Conservation (phyloP, 1,140 invertebrate genomes). For the Euwallacea fornicatus region DNA sequence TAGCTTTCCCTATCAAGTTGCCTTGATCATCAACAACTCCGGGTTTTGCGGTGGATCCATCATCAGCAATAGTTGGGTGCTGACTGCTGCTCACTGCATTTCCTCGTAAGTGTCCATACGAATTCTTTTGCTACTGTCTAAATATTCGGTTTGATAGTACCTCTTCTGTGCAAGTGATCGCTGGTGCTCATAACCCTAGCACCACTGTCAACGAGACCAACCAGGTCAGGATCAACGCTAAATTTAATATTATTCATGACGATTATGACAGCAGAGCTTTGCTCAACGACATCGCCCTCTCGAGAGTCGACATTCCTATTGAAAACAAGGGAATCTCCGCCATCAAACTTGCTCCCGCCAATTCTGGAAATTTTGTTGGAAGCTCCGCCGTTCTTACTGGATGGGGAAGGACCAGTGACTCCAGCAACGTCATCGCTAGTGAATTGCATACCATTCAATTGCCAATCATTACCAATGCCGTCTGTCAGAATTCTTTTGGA, state of each 20-base stretch:
- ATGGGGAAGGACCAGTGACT: conserved; percentile 26
- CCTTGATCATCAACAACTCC: conserved; percentile 25
- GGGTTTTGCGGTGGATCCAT: conserved; percentile 36
- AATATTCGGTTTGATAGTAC: background rate
- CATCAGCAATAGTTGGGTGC: conserved; percentile 7
- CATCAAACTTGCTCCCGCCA: conserved; percentile 21
- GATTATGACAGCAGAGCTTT: background rate
- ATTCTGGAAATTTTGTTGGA: conserved; percentile 26
- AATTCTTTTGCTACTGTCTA: background rate
- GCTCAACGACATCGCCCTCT: conserved; percentile 22
- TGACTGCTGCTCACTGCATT: conserved; percentile 33
- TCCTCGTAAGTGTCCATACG: background rate
- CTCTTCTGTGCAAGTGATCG: conserved; percentile 11
- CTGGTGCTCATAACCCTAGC: conserved; percentile 22
- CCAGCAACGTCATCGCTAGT: conserved; percentile 8
- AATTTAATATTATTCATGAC: conserved; percentile 1
- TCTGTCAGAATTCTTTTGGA: conserved; percentile 16
- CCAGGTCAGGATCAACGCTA: conserved; percentile 3
- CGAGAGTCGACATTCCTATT: conserved; percentile 10
- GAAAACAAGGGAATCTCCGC: background rate
- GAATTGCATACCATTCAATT: conserved; percentile 18
- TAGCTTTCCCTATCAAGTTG: conserved; percentile 26
- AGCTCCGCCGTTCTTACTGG: conserved; percentile 18
- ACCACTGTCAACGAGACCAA: conserved; percentile 13
- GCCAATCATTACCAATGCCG: conserved; percentile 20